These are phyloP conservation scores for Torymus auratus DNA, from an alignment of 2,888 invertebrate genomes.

Conservation along the genomic window DNA sequence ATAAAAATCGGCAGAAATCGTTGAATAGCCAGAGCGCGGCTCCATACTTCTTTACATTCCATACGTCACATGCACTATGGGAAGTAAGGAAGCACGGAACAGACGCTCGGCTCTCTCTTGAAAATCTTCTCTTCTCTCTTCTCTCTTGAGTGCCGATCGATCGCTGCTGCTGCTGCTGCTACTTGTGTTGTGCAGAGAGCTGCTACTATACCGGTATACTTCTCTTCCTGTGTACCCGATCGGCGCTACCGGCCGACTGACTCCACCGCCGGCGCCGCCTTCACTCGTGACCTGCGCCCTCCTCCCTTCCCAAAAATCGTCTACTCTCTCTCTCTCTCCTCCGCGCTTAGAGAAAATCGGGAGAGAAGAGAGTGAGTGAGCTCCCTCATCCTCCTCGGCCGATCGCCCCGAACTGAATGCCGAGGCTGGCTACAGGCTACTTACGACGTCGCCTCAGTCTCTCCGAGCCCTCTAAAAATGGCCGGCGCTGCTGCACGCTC, in stretches of 20 bases:
- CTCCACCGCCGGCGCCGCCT: not conserved
- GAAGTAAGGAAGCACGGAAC: constrained; percentile 98
- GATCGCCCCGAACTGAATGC: constrained; percentile 58
- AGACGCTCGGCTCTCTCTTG: constrained; percentile 79
- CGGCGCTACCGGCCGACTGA: too few relatives aligned
- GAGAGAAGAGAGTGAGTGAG: not conserved
- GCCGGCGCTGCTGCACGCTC: constrained; percentile 64
- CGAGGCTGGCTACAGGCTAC: constrained; percentile 51
- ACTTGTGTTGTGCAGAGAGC: too few relatives aligned
- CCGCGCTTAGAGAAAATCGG: too few relatives aligned
- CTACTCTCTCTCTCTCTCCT: too few relatives aligned
- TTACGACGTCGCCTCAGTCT: constrained; percentile 32
- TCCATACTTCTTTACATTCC: constrained; percentile 99
- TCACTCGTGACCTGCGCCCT: not conserved
- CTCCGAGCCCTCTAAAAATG: constrained; percentile 75
- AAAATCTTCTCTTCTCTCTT: not conserved
- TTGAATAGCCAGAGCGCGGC: constrained; percentile 74
- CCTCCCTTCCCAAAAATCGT: not conserved
- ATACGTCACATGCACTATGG: constrained; percentile 92
- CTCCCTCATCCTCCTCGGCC: constrained; percentile 48
- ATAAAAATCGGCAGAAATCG: not conserved
- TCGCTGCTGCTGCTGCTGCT: too few relatives aligned
- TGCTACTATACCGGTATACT: too few relatives aligned
- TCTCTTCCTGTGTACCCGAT: too few relatives aligned
- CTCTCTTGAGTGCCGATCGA: too few relatives aligned